A percentile compares a stretch with the other conserved stretches of the same genome.
phyloP scores from a whole-genome alignment of 1,140 invertebrate species.

The Lepeophtheirus salmonis region DNA sequence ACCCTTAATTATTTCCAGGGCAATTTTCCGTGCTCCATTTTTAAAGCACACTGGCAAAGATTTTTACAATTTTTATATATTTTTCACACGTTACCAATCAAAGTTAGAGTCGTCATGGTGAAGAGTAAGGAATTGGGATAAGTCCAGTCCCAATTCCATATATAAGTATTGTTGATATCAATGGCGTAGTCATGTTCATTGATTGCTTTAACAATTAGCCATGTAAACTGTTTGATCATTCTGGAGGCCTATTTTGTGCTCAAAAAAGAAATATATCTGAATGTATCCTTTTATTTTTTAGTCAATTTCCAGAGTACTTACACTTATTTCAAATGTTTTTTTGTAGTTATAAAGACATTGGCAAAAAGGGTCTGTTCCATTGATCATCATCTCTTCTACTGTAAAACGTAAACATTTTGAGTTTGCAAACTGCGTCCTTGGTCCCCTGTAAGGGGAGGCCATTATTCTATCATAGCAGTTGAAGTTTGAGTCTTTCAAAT shows the following conservation, averaged over 20 bases:
- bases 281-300: no score
- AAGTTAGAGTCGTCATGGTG: constrained; percentile 24
- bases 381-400: not conserved
- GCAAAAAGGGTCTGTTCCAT: not conserved
- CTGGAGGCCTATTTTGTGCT: not conserved
- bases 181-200: constrained; percentile 21
- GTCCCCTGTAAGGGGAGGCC: not conserved
- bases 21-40: no score
- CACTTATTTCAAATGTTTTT: constrained; percentile 21
- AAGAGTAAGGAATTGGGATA: constrained; percentile 24
- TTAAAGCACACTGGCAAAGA: no score
- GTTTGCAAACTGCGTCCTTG: not conserved
- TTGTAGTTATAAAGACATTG: constrained; percentile 14
- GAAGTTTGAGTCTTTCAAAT: not conserved
- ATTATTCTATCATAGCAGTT: not conserved
- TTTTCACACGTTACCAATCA: constrained; percentile 25
- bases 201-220: not conserved
- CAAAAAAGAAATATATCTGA: no score
- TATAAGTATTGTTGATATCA: constrained; percentile 22
- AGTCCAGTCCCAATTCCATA: constrained; percentile 24
- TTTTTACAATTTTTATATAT: no score
- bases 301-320: not conserved
- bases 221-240: not conserved
- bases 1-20: no score
- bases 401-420: not conserved